Percentiles rank a stretch among this genome's conserved stretches.
phyloP scores from a whole-genome alignment of 2,797 vertebrate genomes.

The Typhlichthys subterraneus region DNA sequence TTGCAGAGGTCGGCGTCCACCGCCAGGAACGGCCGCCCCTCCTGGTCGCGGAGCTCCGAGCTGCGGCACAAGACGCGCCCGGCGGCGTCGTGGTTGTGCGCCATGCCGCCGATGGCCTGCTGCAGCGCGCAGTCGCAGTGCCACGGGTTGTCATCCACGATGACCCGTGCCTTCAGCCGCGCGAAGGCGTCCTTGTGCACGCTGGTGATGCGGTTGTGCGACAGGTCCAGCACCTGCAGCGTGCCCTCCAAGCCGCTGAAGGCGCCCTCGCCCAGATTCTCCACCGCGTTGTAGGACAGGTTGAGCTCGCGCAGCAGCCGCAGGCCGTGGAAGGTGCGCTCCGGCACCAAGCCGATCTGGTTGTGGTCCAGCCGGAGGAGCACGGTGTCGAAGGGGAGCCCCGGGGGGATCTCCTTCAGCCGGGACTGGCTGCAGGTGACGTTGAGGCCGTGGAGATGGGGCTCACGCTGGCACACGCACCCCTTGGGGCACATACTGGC shows the following conservation, averaged over 20 bases:
- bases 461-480: constrained; percentile 90
- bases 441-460: constrained; percentile 84
- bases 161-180: constrained; percentile 90
- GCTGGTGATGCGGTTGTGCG: constrained; percentile 93
- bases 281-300: constrained; percentile 93
- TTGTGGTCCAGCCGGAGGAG: constrained; percentile 94
- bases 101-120: constrained; percentile 94
- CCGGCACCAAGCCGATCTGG: constrained; percentile 94
- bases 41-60: constrained; percentile 88
- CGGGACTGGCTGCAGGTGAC: constrained; percentile 95
- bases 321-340: constrained; percentile 93
- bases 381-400: constrained; percentile 91
- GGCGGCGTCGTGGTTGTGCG: constrained; percentile 92
- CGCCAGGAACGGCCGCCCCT: constrained; percentile 89
- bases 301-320: constrained; percentile 92
- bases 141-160: constrained; percentile 97
- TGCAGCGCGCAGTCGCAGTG: constrained; percentile 97
- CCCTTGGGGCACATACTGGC: constrained; percentile 98
- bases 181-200: constrained; percentile 96
- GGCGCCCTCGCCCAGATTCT: constrained; percentile 92
- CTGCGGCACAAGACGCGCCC: constrained; percentile 93
- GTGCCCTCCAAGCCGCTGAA: constrained; percentile 93
- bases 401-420: constrained; percentile 94
- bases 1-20: constrained; percentile 94
- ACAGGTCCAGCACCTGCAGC: constrained; percentile 93